A percentile compares a stretch with the other conserved stretches of the same genome.
Evolutionary conservation across 2,113 vertebrate species (phyloP).

Genomic region (Psephotus haematonotus): DNA sequence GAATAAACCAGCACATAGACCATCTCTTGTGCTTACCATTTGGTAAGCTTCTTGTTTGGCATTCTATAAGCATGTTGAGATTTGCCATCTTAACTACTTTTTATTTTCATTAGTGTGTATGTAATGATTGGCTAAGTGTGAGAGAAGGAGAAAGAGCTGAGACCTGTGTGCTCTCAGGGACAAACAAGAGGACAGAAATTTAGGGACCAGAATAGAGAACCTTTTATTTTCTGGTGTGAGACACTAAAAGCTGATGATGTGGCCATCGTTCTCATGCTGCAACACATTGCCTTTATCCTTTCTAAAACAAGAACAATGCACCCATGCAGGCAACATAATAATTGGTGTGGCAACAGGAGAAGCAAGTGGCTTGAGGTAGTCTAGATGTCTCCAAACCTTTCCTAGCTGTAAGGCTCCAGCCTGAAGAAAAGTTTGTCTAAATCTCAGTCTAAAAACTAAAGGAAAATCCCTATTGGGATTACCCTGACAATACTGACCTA

Average conservation of each 20-base stretch:
- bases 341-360: not conserved
- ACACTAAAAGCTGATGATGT: not conserved
- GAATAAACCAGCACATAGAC: not conserved
- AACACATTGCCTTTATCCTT: not conserved
- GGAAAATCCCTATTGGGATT: not conserved
- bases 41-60: not conserved
- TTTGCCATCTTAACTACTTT: not conserved
- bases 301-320: not conserved
- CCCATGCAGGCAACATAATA: not conserved
- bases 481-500: not conserved
- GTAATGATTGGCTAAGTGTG: no score
- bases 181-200: not conserved
- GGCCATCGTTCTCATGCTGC: not conserved
- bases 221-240: not conserved
- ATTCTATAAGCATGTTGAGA: not conserved
- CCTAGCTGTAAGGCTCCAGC: not conserved
- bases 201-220: not conserved
- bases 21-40: not conserved
- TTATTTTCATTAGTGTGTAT: not conserved
- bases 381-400: not conserved
- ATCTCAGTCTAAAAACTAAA: not conserved
- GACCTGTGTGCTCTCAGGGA: not conserved
- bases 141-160: not conserved
- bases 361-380: not conserved
- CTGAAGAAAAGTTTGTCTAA: not conserved